Conservation (phyloP, 1,140 invertebrate genomes). For the Pogonomyrmex barbatus region DNA sequence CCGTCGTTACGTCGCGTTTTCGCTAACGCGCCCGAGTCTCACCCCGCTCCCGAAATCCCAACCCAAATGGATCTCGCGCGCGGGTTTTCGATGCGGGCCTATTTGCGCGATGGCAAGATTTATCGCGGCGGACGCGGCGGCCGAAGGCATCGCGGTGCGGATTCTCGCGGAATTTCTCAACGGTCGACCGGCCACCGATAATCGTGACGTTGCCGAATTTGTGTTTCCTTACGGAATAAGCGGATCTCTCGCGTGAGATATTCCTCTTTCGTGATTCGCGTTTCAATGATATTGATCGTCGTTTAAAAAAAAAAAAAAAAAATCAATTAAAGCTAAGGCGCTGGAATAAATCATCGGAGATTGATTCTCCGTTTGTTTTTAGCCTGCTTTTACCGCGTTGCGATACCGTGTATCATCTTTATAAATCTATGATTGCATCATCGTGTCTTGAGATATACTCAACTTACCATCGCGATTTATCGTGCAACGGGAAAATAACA, state of each 20-base stretch:
- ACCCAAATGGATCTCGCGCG: slow-evolving; percentile 13
- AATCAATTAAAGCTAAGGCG: background rate
- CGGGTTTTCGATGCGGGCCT: slow-evolving; percentile 27
- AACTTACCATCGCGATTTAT: background rate
- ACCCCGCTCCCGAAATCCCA: background rate
- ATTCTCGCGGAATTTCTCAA: slow-evolving; percentile 14
- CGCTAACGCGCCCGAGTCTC: slow-evolving; percentile 2
- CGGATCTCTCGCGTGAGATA: background rate
- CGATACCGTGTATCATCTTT: background rate
- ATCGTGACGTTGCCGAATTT: background rate
- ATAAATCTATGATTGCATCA: background rate
- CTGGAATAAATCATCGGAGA: background rate
- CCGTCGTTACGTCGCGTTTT: background rate
- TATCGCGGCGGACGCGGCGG: background rate
- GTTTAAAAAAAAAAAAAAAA: background rate
- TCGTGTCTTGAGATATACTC: background rate
- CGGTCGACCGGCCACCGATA: background rate
- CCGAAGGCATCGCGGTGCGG: background rate
- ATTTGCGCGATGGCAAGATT: slow-evolving; percentile 23
- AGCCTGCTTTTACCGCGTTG: background rate
- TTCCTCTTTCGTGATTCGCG: background rate
- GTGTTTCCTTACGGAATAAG: background rate
- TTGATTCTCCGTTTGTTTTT: background rate
- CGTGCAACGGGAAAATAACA: background rate
- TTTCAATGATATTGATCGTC: background rate